A percentile compares a stretch with the other conserved stretches of the same genome.
Evolutionary conservation across 1,140 invertebrate species (phyloP).

Genomic region (Bombus waltoni): DNA sequence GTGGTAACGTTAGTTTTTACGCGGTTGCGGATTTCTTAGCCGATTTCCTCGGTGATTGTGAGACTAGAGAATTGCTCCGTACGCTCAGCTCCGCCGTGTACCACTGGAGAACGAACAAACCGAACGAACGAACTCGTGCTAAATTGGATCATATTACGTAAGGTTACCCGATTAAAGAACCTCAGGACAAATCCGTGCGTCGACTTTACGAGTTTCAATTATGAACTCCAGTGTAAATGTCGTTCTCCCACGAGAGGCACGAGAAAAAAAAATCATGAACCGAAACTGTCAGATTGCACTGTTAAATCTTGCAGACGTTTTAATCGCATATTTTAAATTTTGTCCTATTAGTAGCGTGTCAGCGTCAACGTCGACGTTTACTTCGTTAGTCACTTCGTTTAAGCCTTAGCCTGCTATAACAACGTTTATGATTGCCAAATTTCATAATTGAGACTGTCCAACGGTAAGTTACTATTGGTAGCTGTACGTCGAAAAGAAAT

Average conservation of each 20-base stretch:
- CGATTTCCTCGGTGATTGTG: slow-evolving; percentile 54
- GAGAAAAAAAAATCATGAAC: neutral
- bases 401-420: no score
- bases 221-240: slow-evolving; percentile 24
- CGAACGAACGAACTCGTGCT: slow-evolving; percentile 50
- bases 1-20: slow-evolving; percentile 32
- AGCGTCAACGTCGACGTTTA: neutral
- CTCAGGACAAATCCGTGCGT: slow-evolving; percentile 66
- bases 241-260: neutral
- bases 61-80: slow-evolving; percentile 34
- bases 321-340: neutral
- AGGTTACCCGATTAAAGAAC: slow-evolving; percentile 66
- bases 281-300: neutral
- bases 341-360: neutral
- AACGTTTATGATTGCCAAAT: neutral
- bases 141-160: slow-evolving; percentile 70
- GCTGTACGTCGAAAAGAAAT: neutral
- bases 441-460: neutral
- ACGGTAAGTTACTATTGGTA: neutral
- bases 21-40: slow-evolving; percentile 47
- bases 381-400: neutral
- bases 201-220: slow-evolving; percentile 59
- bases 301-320: slow-evolving; percentile 1
- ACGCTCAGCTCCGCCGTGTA: slow-evolving; percentile 22
- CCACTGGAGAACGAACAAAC: slow-evolving; percentile 60